phyloP scores from a whole-genome alignment of 2,888 invertebrate genomes.

The Nemotelus nigrinus region DNA sequence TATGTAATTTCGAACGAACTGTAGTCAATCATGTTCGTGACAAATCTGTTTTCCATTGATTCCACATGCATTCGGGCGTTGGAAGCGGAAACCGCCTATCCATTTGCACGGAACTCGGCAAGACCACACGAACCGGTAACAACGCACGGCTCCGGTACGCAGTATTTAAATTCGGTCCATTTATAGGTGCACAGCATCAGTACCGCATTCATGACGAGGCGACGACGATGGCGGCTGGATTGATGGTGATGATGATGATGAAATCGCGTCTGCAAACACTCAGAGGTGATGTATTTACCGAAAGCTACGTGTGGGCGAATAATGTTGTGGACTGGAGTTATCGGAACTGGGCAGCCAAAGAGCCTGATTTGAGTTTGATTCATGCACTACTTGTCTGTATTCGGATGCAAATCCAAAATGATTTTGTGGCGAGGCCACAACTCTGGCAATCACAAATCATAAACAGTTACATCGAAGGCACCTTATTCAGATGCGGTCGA shows the following conservation, averaged over 20 bases:
- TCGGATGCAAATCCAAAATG: no score
- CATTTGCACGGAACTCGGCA: constrained; percentile 17
- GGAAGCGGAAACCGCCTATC: constrained; percentile 45
- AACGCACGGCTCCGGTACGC: background rate
- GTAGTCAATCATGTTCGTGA: constrained; percentile 39
- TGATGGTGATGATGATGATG: constrained; percentile 5
- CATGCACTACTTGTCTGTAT: no score
- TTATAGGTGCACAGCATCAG: background rate
- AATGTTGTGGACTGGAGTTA: no score
- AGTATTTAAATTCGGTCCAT: constrained; percentile 7
- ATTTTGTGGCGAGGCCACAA: no score
- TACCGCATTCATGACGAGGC: constrained; percentile 10
- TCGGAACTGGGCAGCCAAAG: no score
- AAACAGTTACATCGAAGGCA: no score
- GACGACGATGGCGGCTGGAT: background rate
- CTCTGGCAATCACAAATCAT: no score
- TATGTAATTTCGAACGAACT: constrained; percentile 15
- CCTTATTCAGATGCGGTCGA: no score
- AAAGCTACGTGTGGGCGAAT: no score
- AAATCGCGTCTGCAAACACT: background rate
- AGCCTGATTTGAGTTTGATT: no score
- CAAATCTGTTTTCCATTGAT: constrained; percentile 43
- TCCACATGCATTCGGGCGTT: constrained; percentile 30
- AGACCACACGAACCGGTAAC: background rate
- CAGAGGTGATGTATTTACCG: no score